A percentile compares a stretch with the other conserved stretches of the same genome.
phyloP scores from a whole-genome alignment of 2,888 invertebrate species.

The Anthophora plumipes region DNA sequence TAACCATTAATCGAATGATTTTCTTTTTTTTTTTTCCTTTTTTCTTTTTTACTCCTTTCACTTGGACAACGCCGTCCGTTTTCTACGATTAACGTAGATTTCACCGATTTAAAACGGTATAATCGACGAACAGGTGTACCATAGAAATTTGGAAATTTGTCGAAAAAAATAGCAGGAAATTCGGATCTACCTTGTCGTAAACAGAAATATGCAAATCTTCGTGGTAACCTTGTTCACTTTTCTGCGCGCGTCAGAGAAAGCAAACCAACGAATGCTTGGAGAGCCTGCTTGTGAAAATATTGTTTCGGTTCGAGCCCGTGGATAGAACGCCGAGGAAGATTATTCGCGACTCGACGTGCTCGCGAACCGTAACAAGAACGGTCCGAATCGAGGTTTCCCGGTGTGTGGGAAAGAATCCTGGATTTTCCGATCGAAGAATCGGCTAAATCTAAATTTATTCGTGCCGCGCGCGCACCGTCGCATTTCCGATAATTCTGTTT shows the following conservation, averaged over 20 bases:
- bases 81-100: background rate
- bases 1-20: background rate
- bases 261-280: conserved; percentile 6
- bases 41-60: background rate
- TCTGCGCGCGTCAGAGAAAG: background rate
- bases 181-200: conserved; percentile 11
- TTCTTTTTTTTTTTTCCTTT: too few species aligned
- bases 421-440: conserved; percentile 59
- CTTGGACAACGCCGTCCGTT: background rate
- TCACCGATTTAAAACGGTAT: background rate
- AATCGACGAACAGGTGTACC: background rate
- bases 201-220: conserved; percentile 37
- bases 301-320: conserved; percentile 31
- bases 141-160: background rate
- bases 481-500: conserved; percentile 67
- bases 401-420: conserved; percentile 9
- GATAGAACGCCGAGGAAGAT: conserved; percentile 28
- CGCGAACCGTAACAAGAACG: conserved; percentile 33
- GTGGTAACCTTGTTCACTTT: conserved; percentile 23
- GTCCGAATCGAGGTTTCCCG: conserved; percentile 29
- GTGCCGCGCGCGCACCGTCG: conserved; percentile 4
- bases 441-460: conserved; percentile 63
- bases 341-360: conserved; percentile 39
- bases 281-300: conserved; percentile 52
- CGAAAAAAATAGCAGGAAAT: background rate